Evolutionary conservation across 2,888 invertebrate species (phyloP), one percentile per base, ranked within the genome.

Genomic region (Phania funesta): DNA sequence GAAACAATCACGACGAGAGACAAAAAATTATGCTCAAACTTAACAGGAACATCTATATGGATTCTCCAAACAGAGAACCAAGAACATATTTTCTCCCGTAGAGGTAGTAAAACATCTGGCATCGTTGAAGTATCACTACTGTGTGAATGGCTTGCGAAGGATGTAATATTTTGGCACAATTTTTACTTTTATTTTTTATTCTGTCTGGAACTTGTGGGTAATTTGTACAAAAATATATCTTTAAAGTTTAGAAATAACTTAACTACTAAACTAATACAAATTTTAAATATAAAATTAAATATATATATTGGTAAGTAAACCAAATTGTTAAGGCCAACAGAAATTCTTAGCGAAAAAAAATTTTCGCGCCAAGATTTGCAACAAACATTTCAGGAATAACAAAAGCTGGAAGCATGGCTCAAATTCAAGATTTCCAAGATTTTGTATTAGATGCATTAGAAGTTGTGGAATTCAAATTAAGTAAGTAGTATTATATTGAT

Each of bases 391-490:
- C 9, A 7, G 52, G 20, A 41, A 46, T n/a, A 35, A 64, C n/a
- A 41, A 62, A 48, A 20, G 22, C n/a, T 52, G 18, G 4, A 67
- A 80, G 84, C 82, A 87, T 88, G 86, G 86, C 90, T 71, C 86
- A 88, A 83, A 87, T 90, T 73, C 87, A 89, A 52, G 87, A 88
- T 74, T 90, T 88, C 74, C 87, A 91, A 80, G 86, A 89, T 73
- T 85, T 89, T 9, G 89, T 91, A 2, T 76, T 87, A 3, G 89
- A 91, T 80, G 90, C 91, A 1, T 76, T 90, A 1, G 88, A 91
- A 52, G 87, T 86, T 1, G 89, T 91, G 0, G 88, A 91, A 75
- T 91, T 91, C 41, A 90, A 91, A 84, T 84, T 91, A 41, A 89
- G 91, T 91, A 84, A 87, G 89, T 87, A 4, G 2, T 13, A n/a